Evolutionary conservation across 2,888 invertebrate species (phyloP).

Genomic region (Pseudococcus viburni): DNA sequence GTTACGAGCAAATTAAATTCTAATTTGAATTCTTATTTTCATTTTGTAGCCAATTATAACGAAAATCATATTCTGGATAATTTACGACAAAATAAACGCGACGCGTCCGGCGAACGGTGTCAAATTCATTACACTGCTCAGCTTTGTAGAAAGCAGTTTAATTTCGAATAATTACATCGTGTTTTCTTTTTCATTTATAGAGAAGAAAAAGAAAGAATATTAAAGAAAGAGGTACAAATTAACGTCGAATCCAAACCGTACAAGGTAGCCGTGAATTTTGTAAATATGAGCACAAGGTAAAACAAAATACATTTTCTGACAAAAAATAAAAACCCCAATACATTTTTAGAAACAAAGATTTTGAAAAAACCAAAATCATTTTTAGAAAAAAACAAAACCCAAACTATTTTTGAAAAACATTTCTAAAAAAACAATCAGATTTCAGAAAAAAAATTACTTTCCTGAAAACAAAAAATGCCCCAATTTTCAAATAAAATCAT

Average conservation of each 20-base stretch:
- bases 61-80: conserved; percentile 12
- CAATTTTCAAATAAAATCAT: no score
- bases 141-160: background rate
- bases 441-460: no score
- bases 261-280: no score
- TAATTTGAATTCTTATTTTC: conserved; percentile 25
- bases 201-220: background rate
- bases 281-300: no score
- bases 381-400: no score
- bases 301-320: no score
- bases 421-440: no score
- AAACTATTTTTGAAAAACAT: no score
- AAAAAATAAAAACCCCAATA: no score
- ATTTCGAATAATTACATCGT: conserved; percentile 2
- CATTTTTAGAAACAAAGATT: no score
- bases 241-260: background rate
- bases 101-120: background rate
- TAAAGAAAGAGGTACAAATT: background rate
- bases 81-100: background rate
- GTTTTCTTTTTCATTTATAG: background rate
- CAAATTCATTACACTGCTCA: background rate
- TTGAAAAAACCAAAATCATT: no score
- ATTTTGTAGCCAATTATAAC: conserved; percentile 19
- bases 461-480: no score
- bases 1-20: background rate